phyloP scores from a whole-genome alignment of 2,888 invertebrate genomes.

The Torymus texanus region DNA sequence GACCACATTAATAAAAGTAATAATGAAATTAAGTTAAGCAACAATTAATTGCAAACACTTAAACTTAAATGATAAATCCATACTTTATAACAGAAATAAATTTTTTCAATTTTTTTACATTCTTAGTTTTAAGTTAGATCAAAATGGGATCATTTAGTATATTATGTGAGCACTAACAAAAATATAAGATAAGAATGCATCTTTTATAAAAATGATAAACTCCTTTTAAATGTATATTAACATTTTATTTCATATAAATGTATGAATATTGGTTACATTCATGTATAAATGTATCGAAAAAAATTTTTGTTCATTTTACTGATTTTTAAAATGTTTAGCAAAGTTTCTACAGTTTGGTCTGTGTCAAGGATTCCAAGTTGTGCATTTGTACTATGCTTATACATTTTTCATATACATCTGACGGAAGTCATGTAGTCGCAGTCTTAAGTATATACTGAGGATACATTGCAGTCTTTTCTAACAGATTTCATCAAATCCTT shows the following conservation, averaged over 20 bases:
- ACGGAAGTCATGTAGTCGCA: slow-evolving; percentile 43
- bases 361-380: slow-evolving; percentile 18
- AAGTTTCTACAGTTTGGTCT: slow-evolving; percentile 45
- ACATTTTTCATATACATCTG: slow-evolving; percentile 36
- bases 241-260: slow-evolving; percentile 50
- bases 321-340: slow-evolving; percentile 27
- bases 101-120: no score
- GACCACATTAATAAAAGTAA: no score
- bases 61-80: no score
- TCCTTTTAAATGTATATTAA: slow-evolving; percentile 8
- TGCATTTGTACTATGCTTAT: slow-evolving; percentile 52
- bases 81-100: no score
- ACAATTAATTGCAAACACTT: no score
- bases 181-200: neutral
- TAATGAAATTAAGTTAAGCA: no score
- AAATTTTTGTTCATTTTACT: slow-evolving; percentile 13
- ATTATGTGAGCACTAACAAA: neutral
- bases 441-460: slow-evolving; percentile 44
- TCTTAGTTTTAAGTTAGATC: no score
- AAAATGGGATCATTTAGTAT: no score
- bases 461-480: slow-evolving; percentile 51
- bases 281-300: slow-evolving; percentile 15
- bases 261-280: slow-evolving; percentile 32
- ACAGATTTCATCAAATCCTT: slow-evolving; percentile 3
- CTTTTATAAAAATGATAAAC: neutral